Percentiles rank a stretch among this genome's conserved stretches.
Conservation (phyloP, 2,888 invertebrate genomes). For the Meteorus cinctellus region DNA sequence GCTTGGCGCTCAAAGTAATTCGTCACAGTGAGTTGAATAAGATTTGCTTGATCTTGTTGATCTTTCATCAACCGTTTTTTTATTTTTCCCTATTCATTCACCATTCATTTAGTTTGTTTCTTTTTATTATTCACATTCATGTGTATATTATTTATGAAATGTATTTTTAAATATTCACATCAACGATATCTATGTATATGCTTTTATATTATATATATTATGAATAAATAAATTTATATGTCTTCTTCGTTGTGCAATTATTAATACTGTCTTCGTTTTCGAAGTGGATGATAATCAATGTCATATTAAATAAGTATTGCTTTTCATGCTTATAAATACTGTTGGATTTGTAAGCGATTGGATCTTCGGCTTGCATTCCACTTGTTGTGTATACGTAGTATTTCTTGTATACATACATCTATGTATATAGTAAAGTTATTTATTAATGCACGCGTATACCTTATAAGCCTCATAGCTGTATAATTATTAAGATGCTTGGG, state of each 20-base stretch:
- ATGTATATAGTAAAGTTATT: constrained; percentile 9
- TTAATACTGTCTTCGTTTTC: constrained; percentile 23
- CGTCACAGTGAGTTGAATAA: constrained; percentile 38
- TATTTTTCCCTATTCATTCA: neutral
- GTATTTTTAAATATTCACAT: neutral
- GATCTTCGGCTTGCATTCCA: neutral
- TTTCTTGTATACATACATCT: neutral
- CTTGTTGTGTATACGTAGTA: neutral
- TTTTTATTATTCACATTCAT: constrained; percentile 3
- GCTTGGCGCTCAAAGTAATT: constrained; percentile 40
- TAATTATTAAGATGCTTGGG: constrained; percentile 35
- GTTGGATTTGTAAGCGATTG: constrained; percentile 8
- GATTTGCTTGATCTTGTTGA: constrained; percentile 12
- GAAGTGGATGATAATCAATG: constrained; percentile 29
- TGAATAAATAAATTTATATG: constrained; percentile 12
- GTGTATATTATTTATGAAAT: constrained; percentile 11
- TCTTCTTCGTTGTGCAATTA: constrained; percentile 19
- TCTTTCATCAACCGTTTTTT: constrained; percentile 17
- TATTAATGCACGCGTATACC: constrained; percentile 26
- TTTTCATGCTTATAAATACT: constrained; percentile 22
- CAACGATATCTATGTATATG: neutral
- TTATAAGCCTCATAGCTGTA: constrained; percentile 22
- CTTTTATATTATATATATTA: neutral
- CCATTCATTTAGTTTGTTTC: neutral
- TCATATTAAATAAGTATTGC: constrained; percentile 35